phyloP scores from a whole-genome alignment of 2,888 invertebrate genomes.

The Folsomia manolachei region DNA sequence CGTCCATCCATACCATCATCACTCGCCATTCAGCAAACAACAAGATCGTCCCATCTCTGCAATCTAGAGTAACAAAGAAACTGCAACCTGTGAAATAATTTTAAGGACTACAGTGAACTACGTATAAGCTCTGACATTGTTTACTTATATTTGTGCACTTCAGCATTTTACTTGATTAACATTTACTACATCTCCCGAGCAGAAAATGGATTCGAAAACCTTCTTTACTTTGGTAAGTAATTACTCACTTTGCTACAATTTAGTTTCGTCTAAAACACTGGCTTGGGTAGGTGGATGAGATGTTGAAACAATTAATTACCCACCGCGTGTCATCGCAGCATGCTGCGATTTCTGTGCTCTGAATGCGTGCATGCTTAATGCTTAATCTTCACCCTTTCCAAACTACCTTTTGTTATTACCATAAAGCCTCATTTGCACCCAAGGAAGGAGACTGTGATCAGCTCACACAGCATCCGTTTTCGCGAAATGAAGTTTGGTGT shows the following conservation, averaged over 20 bases:
- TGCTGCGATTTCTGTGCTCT: neutral
- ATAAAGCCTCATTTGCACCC: neutral
- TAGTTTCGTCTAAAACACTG: too few species aligned
- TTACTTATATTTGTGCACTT: too few species aligned
- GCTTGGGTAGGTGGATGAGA: too few species aligned
- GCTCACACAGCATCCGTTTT: neutral
- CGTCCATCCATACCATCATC: neutral
- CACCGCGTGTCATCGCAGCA: neutral
- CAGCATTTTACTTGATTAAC: too few species aligned
- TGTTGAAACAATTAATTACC: neutral
- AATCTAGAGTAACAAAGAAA: too few species aligned
- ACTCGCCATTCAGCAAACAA: neutral
- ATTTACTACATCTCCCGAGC: too few species aligned
- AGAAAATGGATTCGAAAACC: slow-evolving; percentile 7
- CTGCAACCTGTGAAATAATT: too few species aligned
- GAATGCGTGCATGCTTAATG: neutral
- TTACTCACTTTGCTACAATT: neutral
- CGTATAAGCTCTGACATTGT: too few species aligned
- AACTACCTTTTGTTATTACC: neutral
- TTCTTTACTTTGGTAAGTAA: slow-evolving; percentile 6
- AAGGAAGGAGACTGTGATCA: neutral
- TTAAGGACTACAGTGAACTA: too few species aligned
- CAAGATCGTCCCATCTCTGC: neutral
- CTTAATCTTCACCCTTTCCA: neutral
- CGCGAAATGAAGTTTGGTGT: too few species aligned